These are phyloP conservation scores for Odontocolon sp. DNA, from an alignment of 2,888 invertebrate genomes.

Conservation along the genomic window DNA sequence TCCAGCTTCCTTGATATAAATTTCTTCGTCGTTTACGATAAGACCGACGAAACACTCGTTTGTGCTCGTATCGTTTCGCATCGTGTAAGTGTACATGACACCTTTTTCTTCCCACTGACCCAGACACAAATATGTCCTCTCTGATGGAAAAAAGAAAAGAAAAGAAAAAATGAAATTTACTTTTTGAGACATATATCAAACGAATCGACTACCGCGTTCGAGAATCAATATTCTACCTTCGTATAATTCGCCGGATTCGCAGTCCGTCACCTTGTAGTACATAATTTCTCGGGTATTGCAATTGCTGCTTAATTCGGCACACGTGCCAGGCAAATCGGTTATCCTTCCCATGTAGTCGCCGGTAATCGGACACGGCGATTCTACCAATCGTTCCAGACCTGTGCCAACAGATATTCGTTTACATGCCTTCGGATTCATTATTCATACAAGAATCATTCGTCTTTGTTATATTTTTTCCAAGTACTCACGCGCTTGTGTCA, in stretches of 20 bases:
- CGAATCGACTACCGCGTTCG: neutral
- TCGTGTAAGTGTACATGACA: slow-evolving; percentile 85
- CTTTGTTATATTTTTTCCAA: neutral
- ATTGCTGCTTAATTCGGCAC: slow-evolving; percentile 86
- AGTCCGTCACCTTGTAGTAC: slow-evolving; percentile 86
- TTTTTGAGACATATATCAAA: neutral
- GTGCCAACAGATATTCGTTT: slow-evolving; percentile 34
- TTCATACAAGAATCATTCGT: neutral
- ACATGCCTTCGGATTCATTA: neutral
- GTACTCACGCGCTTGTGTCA: slow-evolving; percentile 85
- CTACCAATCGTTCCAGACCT: slow-evolving; percentile 80
- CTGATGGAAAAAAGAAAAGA: slow-evolving; percentile 72
- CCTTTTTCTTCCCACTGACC: slow-evolving; percentile 86
- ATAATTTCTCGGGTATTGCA: slow-evolving; percentile 85
- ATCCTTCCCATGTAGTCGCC: slow-evolving; percentile 86
- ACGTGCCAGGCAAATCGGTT: slow-evolving; percentile 84
- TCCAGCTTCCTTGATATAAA: slow-evolving; percentile 86
- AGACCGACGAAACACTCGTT: slow-evolving; percentile 87
- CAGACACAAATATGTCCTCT: slow-evolving; percentile 85
- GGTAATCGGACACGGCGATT: slow-evolving; percentile 85
- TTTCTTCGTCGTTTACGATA: slow-evolving; percentile 83
- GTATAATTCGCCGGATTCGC: slow-evolving; percentile 83
- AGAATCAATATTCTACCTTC: slow-evolving; percentile 81
- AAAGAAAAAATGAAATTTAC: neutral
- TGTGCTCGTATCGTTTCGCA: slow-evolving; percentile 83